Conservation (phyloP, 2,113 vertebrate species). For the Protomyctophum bolini region DNA sequence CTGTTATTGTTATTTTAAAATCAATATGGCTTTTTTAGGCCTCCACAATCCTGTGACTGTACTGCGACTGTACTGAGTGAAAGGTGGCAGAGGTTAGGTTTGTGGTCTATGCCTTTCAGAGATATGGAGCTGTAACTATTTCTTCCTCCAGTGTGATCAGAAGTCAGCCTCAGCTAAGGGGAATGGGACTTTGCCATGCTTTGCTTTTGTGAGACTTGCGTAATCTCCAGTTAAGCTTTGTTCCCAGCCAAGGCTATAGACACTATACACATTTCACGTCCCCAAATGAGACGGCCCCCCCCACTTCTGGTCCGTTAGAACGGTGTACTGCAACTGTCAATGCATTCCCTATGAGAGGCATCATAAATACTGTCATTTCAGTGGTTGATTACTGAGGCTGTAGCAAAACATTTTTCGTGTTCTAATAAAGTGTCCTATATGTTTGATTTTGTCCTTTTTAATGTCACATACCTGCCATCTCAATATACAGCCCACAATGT, state of each 20-base stretch:
- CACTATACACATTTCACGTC: not conserved
- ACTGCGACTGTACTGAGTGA: no score
- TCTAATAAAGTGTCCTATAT: no score
- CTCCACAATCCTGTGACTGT: not conserved
- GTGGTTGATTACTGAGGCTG: no score
- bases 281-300: no score
- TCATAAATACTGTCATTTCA: no score
- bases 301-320: no score
- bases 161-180: constrained; percentile 45
- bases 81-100: constrained; percentile 2
- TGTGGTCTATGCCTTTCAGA: constrained; percentile 9
- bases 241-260: constrained; percentile 23
- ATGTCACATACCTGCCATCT: no score
- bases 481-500: no score
- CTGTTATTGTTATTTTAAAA: constrained; percentile 57
- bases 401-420: no score
- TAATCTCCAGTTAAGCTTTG: constrained; percentile 51
- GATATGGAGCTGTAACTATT: constrained; percentile 39
- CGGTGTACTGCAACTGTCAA: no score
- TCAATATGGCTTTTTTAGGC: constrained; percentile 48
- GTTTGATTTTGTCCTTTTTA: no score
- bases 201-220: constrained; percentile 52
- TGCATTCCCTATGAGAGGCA: no score
- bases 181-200: constrained; percentile 46
- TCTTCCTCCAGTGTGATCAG: constrained; percentile 41